Evolutionary conservation across 2,113 vertebrate genomes (phyloP).

Genomic region (Piprites chloris): DNA sequence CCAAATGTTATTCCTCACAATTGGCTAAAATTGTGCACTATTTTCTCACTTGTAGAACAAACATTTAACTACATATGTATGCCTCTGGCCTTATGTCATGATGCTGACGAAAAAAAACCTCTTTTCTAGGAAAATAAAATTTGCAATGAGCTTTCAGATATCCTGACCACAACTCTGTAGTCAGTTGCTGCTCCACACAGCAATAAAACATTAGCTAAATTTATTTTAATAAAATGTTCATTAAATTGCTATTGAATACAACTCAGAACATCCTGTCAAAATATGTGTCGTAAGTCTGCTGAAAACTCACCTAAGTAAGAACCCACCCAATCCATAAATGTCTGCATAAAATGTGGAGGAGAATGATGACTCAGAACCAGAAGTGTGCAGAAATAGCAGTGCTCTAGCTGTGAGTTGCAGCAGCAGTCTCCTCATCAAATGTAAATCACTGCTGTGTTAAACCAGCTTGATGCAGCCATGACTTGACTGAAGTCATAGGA

Average conservation of each 20-base stretch:
- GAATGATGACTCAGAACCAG: background rate
- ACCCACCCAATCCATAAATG: background rate
- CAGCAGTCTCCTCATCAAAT: background rate
- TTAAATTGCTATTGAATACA: background rate
- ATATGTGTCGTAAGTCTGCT: background rate
- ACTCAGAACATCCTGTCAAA: background rate
- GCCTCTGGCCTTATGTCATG: background rate
- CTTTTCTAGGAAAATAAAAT: background rate
- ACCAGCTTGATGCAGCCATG: background rate
- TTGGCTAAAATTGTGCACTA: background rate
- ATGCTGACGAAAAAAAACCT: background rate
- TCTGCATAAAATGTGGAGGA: background rate
- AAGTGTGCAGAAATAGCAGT: background rate
- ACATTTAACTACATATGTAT: background rate
- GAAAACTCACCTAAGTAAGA: background rate
- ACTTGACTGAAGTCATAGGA: background rate
- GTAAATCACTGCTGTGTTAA: background rate
- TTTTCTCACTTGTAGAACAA: background rate
- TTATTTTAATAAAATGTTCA: slow-evolving; percentile 6
- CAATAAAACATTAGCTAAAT: background rate
- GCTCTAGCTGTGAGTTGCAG: background rate
- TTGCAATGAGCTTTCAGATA: background rate
- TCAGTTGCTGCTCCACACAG: background rate
- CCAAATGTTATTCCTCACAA: background rate
- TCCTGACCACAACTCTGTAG: background rate